Conservation (phyloP, 1,140 invertebrate genomes). For the Zaprionus ghesquierei region DNA sequence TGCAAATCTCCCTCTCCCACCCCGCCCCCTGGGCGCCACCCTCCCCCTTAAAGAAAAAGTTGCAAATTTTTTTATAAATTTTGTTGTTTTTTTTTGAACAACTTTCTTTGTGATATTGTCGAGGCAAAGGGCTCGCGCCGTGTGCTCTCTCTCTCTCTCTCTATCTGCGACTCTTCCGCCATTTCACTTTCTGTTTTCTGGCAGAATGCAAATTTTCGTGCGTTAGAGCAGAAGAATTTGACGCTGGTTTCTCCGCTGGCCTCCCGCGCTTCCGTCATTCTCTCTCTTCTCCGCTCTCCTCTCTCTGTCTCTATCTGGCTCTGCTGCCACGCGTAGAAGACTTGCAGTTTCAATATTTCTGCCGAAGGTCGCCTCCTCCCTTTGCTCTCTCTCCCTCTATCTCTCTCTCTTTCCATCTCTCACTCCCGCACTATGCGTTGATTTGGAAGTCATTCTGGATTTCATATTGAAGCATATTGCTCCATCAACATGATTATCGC, state of each 20-base stretch:
- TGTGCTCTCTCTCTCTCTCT: background rate
- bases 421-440: background rate
- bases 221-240: background rate
- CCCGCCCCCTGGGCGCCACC: background rate
- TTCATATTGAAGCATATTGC: too few species aligned
- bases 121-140: background rate
- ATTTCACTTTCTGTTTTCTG: slow-evolving; percentile 1
- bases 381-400: too few species aligned
- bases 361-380: background rate
- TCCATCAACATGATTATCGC: background rate
- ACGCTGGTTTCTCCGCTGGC: background rate
- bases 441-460: too few species aligned
- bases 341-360: background rate
- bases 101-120: slow-evolving; percentile 34
- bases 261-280: background rate
- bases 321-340: background rate
- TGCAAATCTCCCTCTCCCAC: slow-evolving; percentile 6
- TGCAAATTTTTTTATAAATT: background rate
- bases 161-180: background rate
- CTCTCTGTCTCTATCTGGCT: background rate
- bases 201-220: slow-evolving; percentile 18
- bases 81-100: slow-evolving; percentile 14
- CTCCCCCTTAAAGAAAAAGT: background rate
- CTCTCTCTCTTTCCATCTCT: too few species aligned
- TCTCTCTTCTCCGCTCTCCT: background rate